Conservation (phyloP, 1,140 invertebrate genomes). For the Drosophila littoralis region DNA sequence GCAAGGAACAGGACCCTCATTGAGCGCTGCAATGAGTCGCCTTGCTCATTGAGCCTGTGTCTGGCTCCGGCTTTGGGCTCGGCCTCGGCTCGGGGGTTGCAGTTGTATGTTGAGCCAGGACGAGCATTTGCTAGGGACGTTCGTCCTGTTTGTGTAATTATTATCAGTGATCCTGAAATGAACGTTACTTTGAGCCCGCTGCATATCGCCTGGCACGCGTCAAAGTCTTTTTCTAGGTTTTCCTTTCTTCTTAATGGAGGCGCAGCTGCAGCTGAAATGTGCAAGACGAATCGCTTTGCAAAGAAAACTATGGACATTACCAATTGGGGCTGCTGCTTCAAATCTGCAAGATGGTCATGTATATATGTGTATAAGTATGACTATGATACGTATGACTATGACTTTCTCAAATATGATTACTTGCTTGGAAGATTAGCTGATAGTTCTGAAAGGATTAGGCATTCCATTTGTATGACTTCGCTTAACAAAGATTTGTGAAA, state of each 20-base stretch:
- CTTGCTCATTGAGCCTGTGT: not conserved
- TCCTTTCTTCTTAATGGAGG: conserved; percentile 1
- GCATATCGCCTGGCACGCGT: conserved; percentile 65
- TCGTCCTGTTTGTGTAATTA: conserved; percentile 62
- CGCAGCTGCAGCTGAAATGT: conserved; percentile 21
- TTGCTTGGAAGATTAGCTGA: too few species aligned
- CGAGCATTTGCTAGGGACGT: conserved; percentile 32
- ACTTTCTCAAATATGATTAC: not conserved
- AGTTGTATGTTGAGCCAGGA: conserved; percentile 50
- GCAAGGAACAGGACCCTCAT: conserved; percentile 48
- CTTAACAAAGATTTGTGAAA: not conserved
- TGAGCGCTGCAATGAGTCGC: conserved; percentile 49
- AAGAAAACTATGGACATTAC: not conserved
- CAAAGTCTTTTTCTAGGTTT: conserved; percentile 46
- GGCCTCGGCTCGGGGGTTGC: conserved; percentile 51
- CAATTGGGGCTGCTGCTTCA: not conserved
- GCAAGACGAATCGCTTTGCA: conserved; percentile 7
- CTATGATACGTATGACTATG: not conserved
- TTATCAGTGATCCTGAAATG: conserved; percentile 75
- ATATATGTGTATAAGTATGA: too few species aligned
- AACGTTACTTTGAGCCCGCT: conserved; percentile 71
- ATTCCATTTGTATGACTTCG: not conserved
- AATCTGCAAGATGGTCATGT: not conserved
- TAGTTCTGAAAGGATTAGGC: not conserved
- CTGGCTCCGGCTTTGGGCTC: not conserved